Conservation (phyloP, 1,140 invertebrate genomes). For the Drosophila ercepeae region DNA sequence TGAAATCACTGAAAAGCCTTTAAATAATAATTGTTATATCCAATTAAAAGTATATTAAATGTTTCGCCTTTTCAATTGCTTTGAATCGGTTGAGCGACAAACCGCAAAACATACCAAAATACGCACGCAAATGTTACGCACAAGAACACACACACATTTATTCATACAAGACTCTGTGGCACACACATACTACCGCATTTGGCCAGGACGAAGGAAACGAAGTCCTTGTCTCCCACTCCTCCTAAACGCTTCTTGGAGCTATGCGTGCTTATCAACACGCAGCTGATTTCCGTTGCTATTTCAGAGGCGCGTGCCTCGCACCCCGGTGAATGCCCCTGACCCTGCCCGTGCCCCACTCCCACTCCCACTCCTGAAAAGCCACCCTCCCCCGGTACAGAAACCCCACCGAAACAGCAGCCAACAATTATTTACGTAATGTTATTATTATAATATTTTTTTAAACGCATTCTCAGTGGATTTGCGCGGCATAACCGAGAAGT, state of each 20-base stretch:
- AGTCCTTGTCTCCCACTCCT: constrained; percentile 24
- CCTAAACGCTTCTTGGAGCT: constrained; percentile 37
- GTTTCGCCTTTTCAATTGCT: neutral
- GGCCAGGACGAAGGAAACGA: constrained; percentile 21
- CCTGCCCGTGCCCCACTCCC: neutral
- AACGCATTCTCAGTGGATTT: constrained; percentile 82
- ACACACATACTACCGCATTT: constrained; percentile 1
- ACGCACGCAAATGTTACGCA: constrained; percentile 66
- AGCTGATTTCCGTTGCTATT: constrained; percentile 79
- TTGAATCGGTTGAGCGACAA: constrained; percentile 25
- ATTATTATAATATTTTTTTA: constrained; percentile 83
- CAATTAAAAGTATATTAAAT: neutral
- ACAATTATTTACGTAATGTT: constrained; percentile 82
- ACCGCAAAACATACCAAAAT: constrained; percentile 71
- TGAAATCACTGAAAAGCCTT: neutral
- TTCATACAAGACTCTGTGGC: neutral
- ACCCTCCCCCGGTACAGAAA: neutral
- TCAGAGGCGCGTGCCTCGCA: constrained; percentile 63
- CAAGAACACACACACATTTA: constrained; percentile 1
- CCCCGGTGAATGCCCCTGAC: neutral
- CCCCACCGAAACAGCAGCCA: constrained; percentile 49
- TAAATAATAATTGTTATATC: neutral
- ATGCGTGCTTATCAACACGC: constrained; percentile 79
- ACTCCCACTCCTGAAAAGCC: neutral
- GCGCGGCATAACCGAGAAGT: constrained; percentile 50